phyloP scores from a whole-genome alignment of 2,797 vertebrate genomes.

The Lutjanus argentimaculatus region DNA sequence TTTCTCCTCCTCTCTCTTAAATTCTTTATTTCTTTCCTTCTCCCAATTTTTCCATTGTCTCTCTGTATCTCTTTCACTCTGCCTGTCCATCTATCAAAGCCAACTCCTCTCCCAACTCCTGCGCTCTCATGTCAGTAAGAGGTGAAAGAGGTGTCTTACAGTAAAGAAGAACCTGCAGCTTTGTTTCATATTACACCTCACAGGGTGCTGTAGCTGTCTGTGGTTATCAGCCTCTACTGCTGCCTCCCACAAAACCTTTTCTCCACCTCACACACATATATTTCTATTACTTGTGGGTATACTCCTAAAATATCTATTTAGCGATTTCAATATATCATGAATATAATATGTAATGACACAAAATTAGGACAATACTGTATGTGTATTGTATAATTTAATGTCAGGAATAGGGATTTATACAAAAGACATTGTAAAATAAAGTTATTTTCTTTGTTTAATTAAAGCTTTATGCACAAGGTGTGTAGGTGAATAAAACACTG shows the following conservation, averaged over 20 bases:
- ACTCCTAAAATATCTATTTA: not conserved
- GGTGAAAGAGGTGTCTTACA: conserved; percentile 76
- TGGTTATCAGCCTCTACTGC: conserved; percentile 64
- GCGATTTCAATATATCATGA: not conserved
- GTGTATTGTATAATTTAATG: not conserved
- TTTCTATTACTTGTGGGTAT: conserved; percentile 19
- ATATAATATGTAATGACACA: not conserved
- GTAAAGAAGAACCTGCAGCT: conserved; percentile 71
- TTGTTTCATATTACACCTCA: conserved; percentile 77
- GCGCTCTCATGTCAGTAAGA: conserved; percentile 72
- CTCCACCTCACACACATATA: conserved; percentile 27
- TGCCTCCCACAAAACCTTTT: conserved; percentile 53
- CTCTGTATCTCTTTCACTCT: conserved; percentile 65
- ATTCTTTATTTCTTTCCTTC: conserved; percentile 70
- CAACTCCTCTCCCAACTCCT: conserved; percentile 64
- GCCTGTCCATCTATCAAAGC: conserved; percentile 79
- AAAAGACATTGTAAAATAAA: not conserved
- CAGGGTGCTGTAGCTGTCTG: conserved; percentile 74
- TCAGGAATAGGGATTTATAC: not conserved
- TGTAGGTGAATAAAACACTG: not conserved
- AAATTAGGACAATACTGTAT: not conserved
- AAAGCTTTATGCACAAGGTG: not conserved
- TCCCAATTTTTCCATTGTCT: conserved; percentile 52
- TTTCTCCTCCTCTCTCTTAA: conserved; percentile 62
- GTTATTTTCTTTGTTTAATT: not conserved